Evolutionary conservation across 1,140 invertebrate genomes (phyloP).

Genomic region (Carcinoscorpius rotundicauda): DNA sequence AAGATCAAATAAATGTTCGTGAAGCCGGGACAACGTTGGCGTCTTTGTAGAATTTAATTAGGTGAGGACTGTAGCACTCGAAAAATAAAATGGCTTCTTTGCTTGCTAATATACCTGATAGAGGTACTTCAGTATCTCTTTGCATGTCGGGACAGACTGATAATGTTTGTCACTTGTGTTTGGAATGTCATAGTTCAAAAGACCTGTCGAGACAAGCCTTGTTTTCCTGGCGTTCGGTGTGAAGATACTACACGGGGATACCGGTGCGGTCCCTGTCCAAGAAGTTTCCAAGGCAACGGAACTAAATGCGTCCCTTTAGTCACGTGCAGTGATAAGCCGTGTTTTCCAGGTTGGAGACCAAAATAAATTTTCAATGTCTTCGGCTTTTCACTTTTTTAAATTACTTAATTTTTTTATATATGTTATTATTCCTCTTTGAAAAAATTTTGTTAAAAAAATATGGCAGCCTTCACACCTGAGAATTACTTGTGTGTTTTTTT

Average conservation of each 20-base stretch:
- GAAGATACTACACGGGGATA: slow-evolving; percentile 52
- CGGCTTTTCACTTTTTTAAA: too few relatives aligned
- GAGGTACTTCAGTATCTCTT: neutral
- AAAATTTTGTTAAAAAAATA: too few relatives aligned
- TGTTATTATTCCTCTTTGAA: too few relatives aligned
- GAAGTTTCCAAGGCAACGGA: slow-evolving; percentile 61
- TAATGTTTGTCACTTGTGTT: neutral
- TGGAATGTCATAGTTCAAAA: slow-evolving; percentile 23
- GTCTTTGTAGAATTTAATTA: neutral
- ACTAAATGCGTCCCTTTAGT: slow-evolving; percentile 48
- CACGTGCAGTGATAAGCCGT: slow-evolving; percentile 60
- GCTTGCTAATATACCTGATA: neutral
- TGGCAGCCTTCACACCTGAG: too few relatives aligned
- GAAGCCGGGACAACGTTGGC: neutral
- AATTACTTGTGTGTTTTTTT: too few relatives aligned
- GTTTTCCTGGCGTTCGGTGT: slow-evolving; percentile 71
- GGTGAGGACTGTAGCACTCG: neutral
- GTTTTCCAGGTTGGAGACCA: slow-evolving; percentile 49
- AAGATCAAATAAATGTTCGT: too few relatives aligned
- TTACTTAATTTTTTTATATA: neutral
- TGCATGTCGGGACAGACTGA: slow-evolving; percentile 2
- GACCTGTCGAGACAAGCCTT: slow-evolving; percentile 44
- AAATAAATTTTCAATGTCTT: too few relatives aligned
- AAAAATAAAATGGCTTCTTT: neutral
- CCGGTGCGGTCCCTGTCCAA: slow-evolving; percentile 58